Base-by-base conservation (phyloP, 2,888 invertebrate genomes). In the Papilio protenor region DNA sequence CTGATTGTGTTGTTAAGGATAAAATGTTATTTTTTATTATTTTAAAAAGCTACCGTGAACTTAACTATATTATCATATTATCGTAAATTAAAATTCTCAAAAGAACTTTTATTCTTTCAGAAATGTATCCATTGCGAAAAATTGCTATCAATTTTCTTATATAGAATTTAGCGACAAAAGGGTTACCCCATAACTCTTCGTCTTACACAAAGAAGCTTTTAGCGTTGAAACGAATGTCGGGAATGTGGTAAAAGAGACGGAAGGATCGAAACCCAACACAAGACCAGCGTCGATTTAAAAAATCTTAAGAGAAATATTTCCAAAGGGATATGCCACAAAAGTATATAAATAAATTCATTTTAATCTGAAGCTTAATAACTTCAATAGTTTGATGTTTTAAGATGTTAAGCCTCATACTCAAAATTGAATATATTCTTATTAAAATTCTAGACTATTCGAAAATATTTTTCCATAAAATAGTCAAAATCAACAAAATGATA, bases 171-270 rank as follows among this genome's bases (percentile, higher is more conserved):
- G 45, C 47, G 27, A 33, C 27, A 18, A 77, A 77, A 77, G 77
- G 73, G 73, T 77, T 77, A 40, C 33, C 40, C 71, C 45, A 70
- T 74, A 74, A 73, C 74, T 70, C 77, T 75, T 40, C 59, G 73
- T 47, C 69, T 75, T 77, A 77, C 77, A 77, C 77, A 77, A 77
- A 77, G 74, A 77, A 75, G 77, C 77, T 77, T 77, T 77, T 77
- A 77, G 74, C 70, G 52, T 74, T 74, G 74, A 77, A 77, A 74
- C 59, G 74, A 64, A 72, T n/a, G 77, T 33, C 59, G 59, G 49
- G 70, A 61, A 75, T 52, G 73, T 74, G 49, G 74, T 70, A 59
- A 59, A 73, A 64, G 66, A 77, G 59, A 49, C 47, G 74, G 61
- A 73, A 69, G 59, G 61, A 74, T 75, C 61, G 59, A 74, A 74